Evolutionary conservation across 2,113 vertebrate genomes (phyloP), one percentile per base, ranked within the genome.

Genomic region (Egretta garzetta): DNA sequence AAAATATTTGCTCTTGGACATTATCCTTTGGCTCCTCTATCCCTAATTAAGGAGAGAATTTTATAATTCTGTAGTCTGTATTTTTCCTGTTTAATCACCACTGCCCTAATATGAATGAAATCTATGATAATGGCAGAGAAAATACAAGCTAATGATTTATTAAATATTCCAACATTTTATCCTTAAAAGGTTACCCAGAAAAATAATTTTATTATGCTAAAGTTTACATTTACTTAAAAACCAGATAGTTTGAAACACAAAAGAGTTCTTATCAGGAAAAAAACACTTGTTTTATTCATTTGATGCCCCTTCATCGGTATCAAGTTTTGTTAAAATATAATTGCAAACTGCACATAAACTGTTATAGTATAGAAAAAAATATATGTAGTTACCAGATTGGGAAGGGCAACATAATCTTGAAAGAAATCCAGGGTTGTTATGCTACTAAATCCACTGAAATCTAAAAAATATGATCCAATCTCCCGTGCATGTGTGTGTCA

Each of bases 1-100:
- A 92, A 86, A 90, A 88, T 60, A 92, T 56, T 90, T 88, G 87
- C 80, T 83, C 75, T 92, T 86, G 55, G 63, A 94, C 32, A 62
- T 56, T 83, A 82, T 30, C 50, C 74, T 96, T 91, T 60, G 67
- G 71, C 59, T 96, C 52, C 35, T 62, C 83, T 64, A 47, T 47
- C 26, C 63, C 50, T 43, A 92, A 37, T 92, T 88, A 91, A 59
- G 62, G 39, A n/a, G 4, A 83, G 2, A 70, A 59, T 80, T 88
- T 76, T 49, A 21, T 47, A 71, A 71, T 45, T n/a, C n/a, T n/a
- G n/a, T 7, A 67, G 56, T 43, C 39, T 67, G 10, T 10, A 59
- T 82, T 70, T 76, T 66, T 75, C 30, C 49, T 37, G 8, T 49
- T 88, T 93, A 80, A 94, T 88, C 63, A 82, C 56, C 56, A 56